These are phyloP conservation scores for Alectoris magna DNA, from an alignment of 2,797 vertebrate genomes.

Conservation along the genomic window DNA sequence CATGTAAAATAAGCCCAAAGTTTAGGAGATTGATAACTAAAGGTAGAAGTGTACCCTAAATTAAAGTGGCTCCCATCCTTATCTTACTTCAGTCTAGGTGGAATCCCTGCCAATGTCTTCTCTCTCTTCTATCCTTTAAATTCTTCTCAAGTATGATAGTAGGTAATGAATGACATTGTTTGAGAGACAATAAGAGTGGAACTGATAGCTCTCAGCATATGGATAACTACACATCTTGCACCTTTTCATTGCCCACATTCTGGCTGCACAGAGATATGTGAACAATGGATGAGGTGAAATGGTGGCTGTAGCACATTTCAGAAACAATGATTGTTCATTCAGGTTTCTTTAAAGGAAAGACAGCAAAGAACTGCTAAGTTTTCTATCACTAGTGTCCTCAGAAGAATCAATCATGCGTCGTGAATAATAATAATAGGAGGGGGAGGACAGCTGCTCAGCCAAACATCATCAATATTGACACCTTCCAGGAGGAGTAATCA, in stretches of 20 bases:
- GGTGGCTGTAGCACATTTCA: not conserved
- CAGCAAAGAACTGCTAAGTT: slow-evolving; percentile 17
- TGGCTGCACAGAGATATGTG: not conserved
- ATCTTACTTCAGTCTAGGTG: not conserved
- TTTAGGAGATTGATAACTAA: not conserved
- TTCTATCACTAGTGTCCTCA: not conserved
- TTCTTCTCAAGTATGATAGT: not conserved
- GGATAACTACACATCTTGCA: slow-evolving; percentile 42
- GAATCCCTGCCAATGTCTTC: not conserved
- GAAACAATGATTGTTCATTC: slow-evolving; percentile 37
- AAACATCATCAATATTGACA: slow-evolving; percentile 40
- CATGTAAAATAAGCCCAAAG: not conserved
- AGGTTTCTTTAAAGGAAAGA: slow-evolving; percentile 19
- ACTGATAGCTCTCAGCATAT: slow-evolving; percentile 39
- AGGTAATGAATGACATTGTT: not conserved
- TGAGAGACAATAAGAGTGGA: slow-evolving; percentile 24
- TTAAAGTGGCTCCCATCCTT: not conserved
- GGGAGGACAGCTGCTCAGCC: slow-evolving; percentile 32
- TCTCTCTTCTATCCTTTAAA: not conserved
- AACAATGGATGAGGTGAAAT: slow-evolving; percentile 23
- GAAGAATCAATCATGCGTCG: not conserved
- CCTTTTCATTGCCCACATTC: slow-evolving; percentile 38
- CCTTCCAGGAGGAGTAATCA: slow-evolving; percentile 29
- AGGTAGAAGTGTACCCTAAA: not conserved
- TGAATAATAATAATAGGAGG: slow-evolving; percentile 52